Evolutionary conservation across 2,888 invertebrate species (phyloP).

Genomic region (Napeogenes inachia): DNA sequence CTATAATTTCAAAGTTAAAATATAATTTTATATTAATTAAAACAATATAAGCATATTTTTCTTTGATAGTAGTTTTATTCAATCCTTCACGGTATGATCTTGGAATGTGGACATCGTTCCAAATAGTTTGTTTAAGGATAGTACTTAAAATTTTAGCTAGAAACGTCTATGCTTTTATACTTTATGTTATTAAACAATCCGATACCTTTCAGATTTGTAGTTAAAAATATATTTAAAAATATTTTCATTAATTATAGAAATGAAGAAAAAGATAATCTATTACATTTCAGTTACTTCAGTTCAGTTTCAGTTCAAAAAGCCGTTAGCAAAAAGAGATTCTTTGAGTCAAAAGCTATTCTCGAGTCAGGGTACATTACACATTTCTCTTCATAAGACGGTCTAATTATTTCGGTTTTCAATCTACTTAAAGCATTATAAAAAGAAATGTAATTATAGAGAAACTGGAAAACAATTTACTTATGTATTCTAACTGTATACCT

Average conservation of each 20-base stretch:
- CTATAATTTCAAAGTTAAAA: conserved; percentile 27
- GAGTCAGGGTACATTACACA: not conserved
- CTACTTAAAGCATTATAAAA: not conserved
- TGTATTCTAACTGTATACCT: too few relatives aligned
- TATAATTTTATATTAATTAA: conserved; percentile 14
- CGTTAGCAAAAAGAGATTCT: conserved; percentile 1
- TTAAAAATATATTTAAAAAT: not conserved
- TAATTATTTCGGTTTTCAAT: not conserved
- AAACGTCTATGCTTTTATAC: too few relatives aligned
- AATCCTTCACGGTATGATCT: conserved; percentile 54
- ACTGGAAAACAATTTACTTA: too few relatives aligned
- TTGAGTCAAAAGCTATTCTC: not conserved
- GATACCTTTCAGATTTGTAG: too few relatives aligned
- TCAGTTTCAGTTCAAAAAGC: not conserved
- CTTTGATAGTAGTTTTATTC: conserved; percentile 50
- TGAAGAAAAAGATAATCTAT: not conserved
- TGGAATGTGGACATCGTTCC: conserved; percentile 30
- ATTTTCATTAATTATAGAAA: not conserved
- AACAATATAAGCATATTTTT: conserved; percentile 41
- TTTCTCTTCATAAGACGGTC: not conserved
- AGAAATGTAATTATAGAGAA: too few relatives aligned
- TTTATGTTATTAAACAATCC: too few relatives aligned
- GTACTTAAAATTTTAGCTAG: not conserved
- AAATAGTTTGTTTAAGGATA: not conserved
- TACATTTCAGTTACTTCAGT: not conserved